Evolutionary conservation across 2,113 vertebrate species (phyloP), one percentile per base, ranked within the genome.

Genomic region (Seriola dumerili): DNA sequence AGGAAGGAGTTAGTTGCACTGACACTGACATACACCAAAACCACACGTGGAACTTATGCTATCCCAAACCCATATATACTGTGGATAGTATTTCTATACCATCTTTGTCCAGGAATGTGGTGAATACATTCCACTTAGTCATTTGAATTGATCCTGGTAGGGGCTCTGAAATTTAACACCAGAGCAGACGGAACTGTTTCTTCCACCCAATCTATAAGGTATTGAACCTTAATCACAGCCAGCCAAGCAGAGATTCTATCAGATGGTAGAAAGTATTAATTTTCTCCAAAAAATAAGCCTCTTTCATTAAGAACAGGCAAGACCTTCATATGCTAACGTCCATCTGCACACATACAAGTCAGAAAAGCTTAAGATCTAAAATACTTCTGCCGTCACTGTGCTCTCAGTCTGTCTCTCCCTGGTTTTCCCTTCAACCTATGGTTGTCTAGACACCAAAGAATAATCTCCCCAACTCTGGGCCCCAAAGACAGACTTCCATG

Each of bases 381-480:
- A 68, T n/a, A 71, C 57, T 29, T 55, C 78, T 63, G 48, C 42
- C 62, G 78, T 63, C 57, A 75, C 78, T 71, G 66, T 70, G 44
- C 71, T 77, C 25, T 8, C 21, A 34, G 13, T 74, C 34, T 69
- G 25, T 83, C 59, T 76, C 59, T 71, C 61, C 75, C 46, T 83
- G 75, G 76, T 74, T 83, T 62, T 52, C 71, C 44, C 63, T 63
- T 68, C 68, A 69, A 44, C 72, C 81, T 80, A n/a, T n/a, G 55
- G 67, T 78, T 84, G 87, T 93, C 85, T 85, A 89, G 87, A 81
- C 90, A 85, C 78, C 63, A 88, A 71, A 81, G 62, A 84, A 85
- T 80, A 88, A 85, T 82, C 82, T 76, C 65, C 82, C 86, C 84
- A 71, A 75, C 42, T 52, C 12, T 4, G 76, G 91, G 86, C 90